Percentiles rank a stretch among this genome's conserved stretches.
phyloP scores from a whole-genome alignment of 2,888 invertebrate genomes.

The Rhamnusium bicolor region DNA sequence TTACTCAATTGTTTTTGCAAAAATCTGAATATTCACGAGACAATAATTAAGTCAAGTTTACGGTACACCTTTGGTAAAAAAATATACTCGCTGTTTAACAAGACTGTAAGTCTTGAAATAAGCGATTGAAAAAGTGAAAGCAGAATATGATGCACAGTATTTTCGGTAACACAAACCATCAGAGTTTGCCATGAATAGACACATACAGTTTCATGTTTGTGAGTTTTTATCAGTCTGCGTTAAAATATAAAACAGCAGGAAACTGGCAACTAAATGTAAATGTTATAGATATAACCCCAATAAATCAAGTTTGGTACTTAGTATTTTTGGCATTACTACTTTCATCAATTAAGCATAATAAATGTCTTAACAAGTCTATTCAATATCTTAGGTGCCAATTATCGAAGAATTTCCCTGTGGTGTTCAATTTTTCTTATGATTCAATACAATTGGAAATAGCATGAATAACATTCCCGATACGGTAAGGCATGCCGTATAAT shows the following conservation, averaged over 20 bases:
- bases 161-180: too few relatives aligned
- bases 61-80: too few relatives aligned
- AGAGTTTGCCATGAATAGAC: too few relatives aligned
- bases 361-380: neutral
- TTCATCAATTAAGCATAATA: neutral
- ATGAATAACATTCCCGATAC: neutral
- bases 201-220: neutral
- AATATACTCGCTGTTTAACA: too few relatives aligned
- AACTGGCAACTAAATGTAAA: neutral
- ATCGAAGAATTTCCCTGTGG: neutral
- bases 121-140: too few relatives aligned
- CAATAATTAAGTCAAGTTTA: too few relatives aligned
- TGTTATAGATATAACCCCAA: neutral
- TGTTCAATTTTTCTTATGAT: neutral
- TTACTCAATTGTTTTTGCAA: too few relatives aligned
- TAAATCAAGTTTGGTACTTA: neutral
- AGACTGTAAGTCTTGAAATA: too few relatives aligned
- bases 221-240: neutral
- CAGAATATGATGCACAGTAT: too few relatives aligned
- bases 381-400: neutral
- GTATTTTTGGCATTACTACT: neutral
- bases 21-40: too few relatives aligned
- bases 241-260: neutral
- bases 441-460: neutral
- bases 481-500: neutral